phyloP scores from a whole-genome alignment of 2,113 vertebrate species.

The Mesitornis unicolor region DNA sequence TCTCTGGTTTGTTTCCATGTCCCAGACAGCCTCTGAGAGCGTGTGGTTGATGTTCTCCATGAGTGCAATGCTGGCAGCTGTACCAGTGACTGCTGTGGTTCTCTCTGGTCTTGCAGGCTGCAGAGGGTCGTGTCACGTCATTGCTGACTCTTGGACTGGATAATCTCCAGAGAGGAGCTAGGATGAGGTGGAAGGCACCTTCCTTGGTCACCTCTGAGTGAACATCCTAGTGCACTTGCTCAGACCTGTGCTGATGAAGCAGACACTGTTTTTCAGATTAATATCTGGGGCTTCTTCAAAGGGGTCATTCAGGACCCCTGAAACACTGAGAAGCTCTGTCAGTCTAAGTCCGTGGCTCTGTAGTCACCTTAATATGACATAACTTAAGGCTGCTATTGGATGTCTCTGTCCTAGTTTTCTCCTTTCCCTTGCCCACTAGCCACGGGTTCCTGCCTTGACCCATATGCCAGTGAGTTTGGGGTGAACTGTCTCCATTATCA shows the following conservation, averaged over 20 bases:
- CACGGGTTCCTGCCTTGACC: neutral
- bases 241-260: neutral
- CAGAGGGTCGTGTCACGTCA: neutral
- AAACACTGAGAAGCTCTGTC: fast-evolving
- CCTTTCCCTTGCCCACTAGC: neutral
- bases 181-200: neutral
- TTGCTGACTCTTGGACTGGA: neutral
- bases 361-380: neutral
- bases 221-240: neutral
- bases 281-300: neutral
- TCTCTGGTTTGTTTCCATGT: neutral
- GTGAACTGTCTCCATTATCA: neutral
- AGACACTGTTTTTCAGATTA: neutral
- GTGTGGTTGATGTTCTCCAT: neutral
- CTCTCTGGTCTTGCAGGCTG: neutral
- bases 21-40: neutral
- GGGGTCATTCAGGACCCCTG: neutral
- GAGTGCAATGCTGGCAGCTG: neutral
- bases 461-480: neutral
- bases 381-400: neutral
- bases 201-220: neutral
- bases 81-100: neutral
- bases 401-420: neutral
- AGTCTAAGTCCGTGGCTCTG: neutral
- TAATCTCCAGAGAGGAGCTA: neutral